Conservation (phyloP, 2,797 vertebrate species). For the Anniella stebbinsi region DNA sequence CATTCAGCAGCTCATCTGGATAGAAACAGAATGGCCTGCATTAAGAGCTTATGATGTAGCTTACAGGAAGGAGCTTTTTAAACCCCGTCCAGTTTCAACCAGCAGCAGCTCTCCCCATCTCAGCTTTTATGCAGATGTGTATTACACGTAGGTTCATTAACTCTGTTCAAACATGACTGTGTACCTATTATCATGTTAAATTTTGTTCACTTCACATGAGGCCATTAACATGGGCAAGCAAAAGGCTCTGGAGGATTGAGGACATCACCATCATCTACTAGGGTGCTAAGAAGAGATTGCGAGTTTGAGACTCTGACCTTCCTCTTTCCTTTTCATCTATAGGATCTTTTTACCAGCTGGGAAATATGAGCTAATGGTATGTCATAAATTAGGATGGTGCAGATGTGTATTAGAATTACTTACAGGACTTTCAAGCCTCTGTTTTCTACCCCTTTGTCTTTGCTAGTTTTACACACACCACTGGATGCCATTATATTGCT, state of each 20-base stretch:
- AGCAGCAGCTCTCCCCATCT: too few species aligned
- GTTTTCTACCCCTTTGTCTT: not conserved
- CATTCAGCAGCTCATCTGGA: not conserved
- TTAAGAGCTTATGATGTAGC: too few species aligned
- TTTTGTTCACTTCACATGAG: not conserved
- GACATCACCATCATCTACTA: not conserved
- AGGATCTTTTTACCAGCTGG: not conserved
- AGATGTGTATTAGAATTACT: not conserved
- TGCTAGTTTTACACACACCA: not conserved
- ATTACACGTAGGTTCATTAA: not conserved
- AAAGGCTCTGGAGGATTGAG: not conserved
- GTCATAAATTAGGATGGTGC: not conserved
- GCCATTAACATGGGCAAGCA: not conserved
- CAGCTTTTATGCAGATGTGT: not conserved
- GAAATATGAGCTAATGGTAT: not conserved
- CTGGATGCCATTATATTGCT: not conserved
- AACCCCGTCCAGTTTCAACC: not conserved
- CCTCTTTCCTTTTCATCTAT: not conserved
- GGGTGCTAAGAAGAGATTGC: not conserved
- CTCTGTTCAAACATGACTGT: not conserved
- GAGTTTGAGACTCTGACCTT: not conserved
- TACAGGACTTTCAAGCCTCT: not conserved
- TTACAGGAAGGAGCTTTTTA: not conserved
- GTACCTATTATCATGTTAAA: not conserved
- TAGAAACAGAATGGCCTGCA: not conserved